Percentiles rank a stretch among this genome's conserved stretches.
phyloP scores from a whole-genome alignment of 2,888 invertebrate genomes.

The Nasonia oneida region DNA sequence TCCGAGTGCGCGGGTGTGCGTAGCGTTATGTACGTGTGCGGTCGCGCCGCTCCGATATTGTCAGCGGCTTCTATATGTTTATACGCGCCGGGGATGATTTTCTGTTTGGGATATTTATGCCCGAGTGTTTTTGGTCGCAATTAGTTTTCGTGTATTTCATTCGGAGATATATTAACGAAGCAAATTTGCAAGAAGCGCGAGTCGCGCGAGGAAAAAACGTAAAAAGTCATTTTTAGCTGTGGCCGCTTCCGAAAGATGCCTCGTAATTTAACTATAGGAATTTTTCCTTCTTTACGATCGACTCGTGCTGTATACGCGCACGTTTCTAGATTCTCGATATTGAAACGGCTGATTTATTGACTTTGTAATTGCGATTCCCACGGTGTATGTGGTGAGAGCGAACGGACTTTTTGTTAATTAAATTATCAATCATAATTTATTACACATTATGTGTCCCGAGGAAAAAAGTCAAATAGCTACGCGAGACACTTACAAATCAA shows the following conservation, averaged over 20 bases:
- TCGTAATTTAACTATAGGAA: not conserved
- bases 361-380: slow-evolving; percentile 35
- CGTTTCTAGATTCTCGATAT: slow-evolving; percentile 3
- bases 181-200: not conserved
- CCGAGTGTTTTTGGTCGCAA: not conserved
- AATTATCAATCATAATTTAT: slow-evolving; percentile 28
- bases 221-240: not conserved
- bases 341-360: not conserved
- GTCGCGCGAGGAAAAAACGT: not conserved
- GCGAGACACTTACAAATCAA: slow-evolving; percentile 30
- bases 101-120: not conserved
- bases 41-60: slow-evolving; percentile 62
- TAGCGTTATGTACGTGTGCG: not conserved
- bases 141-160: not conserved
- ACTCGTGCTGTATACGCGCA: not conserved
- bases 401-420: slow-evolving; percentile 7
- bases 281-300: not conserved
- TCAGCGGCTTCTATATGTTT: not conserved
- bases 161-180: not conserved
- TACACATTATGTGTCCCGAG: not conserved
- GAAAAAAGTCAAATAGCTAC: not conserved
- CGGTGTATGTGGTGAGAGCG: not conserved
- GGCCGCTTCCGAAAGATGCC: not conserved
- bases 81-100: not conserved
- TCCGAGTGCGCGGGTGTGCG: not conserved